Percentiles rank a stretch among this genome's conserved stretches.
These are phyloP conservation scores for Knipowitschia caucasica DNA, from an alignment of 2,797 vertebrate species.

Conservation along the genomic window DNA sequence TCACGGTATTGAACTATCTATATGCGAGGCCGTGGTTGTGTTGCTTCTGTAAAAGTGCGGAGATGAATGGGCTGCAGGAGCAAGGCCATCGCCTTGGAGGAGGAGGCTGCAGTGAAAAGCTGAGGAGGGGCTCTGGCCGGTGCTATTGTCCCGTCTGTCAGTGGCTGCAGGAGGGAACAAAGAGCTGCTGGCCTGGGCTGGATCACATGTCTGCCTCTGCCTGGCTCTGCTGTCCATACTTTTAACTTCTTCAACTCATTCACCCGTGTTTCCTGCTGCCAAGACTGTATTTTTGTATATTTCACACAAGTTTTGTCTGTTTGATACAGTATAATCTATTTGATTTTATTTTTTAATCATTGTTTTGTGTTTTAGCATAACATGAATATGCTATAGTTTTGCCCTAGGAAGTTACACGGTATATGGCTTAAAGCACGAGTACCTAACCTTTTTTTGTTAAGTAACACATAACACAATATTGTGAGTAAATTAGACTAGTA, in stretches of 20 bases:
- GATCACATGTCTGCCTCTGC: slow-evolving; percentile 67
- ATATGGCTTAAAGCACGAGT: too few species aligned
- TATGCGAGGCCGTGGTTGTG: neutral
- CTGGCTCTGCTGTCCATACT: slow-evolving; percentile 41
- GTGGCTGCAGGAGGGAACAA: slow-evolving; percentile 63
- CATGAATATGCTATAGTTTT: too few species aligned
- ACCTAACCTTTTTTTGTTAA: too few species aligned
- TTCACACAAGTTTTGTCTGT: neutral
- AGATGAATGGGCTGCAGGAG: slow-evolving; percentile 45
- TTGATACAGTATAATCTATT: too few species aligned
- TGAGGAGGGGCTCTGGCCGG: slow-evolving; percentile 47
- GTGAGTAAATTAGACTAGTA: too few species aligned
- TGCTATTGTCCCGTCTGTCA: slow-evolving; percentile 74
- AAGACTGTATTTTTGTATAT: neutral
- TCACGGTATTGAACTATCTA: neutral
- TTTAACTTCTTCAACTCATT: slow-evolving; percentile 9
- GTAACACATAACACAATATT: too few species aligned
- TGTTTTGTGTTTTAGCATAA: too few species aligned
- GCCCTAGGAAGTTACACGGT: too few species aligned
- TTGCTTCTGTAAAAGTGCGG: slow-evolving; percentile 30
- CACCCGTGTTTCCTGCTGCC: neutral
- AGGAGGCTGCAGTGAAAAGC: slow-evolving; percentile 45
- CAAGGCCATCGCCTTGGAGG: too few species aligned
- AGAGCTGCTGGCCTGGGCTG: slow-evolving; percentile 61
- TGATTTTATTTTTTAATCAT: too few species aligned